phyloP scores from a whole-genome alignment of 2,113 vertebrate genomes.

The Oryzias celebensis region DNA sequence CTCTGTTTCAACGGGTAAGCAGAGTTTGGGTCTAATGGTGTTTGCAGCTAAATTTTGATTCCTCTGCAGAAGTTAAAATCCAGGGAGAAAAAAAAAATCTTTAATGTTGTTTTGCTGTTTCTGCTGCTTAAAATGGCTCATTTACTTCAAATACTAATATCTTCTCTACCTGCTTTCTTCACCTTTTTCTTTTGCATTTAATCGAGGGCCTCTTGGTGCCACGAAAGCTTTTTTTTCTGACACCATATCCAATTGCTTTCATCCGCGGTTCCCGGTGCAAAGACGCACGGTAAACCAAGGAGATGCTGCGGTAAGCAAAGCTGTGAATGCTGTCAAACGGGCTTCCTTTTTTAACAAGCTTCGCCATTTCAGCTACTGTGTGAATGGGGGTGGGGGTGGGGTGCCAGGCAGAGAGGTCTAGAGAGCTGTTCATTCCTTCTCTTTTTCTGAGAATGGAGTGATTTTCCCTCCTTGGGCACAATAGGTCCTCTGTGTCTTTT shows the following conservation, averaged over 20 bases:
- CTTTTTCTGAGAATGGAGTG: slow-evolving; percentile 72
- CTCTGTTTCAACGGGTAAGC: slow-evolving; percentile 22
- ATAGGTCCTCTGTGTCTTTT: slow-evolving; percentile 79
- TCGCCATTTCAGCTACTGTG: slow-evolving; percentile 67
- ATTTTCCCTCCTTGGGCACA: slow-evolving; percentile 79
- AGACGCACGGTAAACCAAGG: slow-evolving; percentile 18
- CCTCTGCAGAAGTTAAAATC: slow-evolving; percentile 10
- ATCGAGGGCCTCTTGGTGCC: slow-evolving; percentile 6
- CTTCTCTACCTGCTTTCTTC: neutral
- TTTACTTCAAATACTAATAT: slow-evolving; percentile 29
- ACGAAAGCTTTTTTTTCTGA: slow-evolving; percentile 18
- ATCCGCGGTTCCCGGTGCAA: slow-evolving; percentile 50
- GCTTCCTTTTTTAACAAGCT: slow-evolving; percentile 64
- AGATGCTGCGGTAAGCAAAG: slow-evolving; percentile 65
- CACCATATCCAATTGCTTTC: slow-evolving; percentile 42
- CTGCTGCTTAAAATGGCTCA: slow-evolving; percentile 32
- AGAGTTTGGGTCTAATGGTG: slow-evolving; percentile 33
- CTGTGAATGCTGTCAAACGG: slow-evolving; percentile 58
- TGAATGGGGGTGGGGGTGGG: slow-evolving; percentile 41
- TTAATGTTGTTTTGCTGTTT: slow-evolving; percentile 34
- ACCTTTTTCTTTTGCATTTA: slow-evolving; percentile 1
- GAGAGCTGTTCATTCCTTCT: slow-evolving; percentile 65
- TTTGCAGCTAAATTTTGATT: slow-evolving; percentile 21
- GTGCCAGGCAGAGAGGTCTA: slow-evolving; percentile 3
- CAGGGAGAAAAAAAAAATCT: slow-evolving; percentile 21